Evolutionary conservation across 2,113 vertebrate species (phyloP).

Genomic region (Struthio camelus): DNA sequence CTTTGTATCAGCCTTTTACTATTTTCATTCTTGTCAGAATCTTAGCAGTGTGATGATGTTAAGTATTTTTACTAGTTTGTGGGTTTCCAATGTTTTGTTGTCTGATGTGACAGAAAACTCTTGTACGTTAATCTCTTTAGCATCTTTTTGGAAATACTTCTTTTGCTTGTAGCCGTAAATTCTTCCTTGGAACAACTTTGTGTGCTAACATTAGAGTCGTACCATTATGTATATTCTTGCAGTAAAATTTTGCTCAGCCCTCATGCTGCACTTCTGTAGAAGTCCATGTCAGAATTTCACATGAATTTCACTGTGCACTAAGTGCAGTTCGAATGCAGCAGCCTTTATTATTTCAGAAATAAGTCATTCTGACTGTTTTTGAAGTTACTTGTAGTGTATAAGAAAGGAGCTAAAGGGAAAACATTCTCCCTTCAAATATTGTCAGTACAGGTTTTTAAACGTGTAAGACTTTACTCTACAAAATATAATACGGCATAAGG

Average conservation of each 20-base stretch:
- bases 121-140: neutral
- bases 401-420: neutral
- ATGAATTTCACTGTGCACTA: neutral
- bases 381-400: neutral
- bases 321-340: neutral
- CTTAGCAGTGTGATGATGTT: neutral
- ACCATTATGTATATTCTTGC: neutral
- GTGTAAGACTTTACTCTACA: neutral
- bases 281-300: neutral
- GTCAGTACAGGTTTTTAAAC: neutral
- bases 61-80: neutral
- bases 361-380: neutral
- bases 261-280: neutral
- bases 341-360: neutral
- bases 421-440: neutral
- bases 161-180: neutral
- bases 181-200: neutral
- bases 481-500: neutral
- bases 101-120: neutral
- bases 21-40: neutral
- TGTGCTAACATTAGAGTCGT: neutral
- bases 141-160: neutral
- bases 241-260: neutral
- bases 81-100: neutral
- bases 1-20: rapidly evolving